phyloP scores from a whole-genome alignment of 2,113 vertebrate species.

The Poeciliopsis prolifica region DNA sequence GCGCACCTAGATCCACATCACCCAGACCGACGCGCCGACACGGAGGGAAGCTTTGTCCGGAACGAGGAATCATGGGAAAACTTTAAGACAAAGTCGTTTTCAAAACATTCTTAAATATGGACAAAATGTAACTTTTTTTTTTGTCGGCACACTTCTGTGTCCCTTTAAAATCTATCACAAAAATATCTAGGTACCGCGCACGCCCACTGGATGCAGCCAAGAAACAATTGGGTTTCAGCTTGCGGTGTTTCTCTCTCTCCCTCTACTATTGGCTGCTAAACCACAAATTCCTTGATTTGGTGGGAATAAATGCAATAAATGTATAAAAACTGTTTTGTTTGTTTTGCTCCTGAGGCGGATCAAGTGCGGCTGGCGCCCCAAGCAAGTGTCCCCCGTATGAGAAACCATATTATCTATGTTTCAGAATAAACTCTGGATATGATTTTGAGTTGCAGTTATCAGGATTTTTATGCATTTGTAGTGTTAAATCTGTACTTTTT shows the following conservation, averaged over 20 bases:
- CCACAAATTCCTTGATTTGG: slow-evolving; percentile 34
- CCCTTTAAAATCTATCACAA: slow-evolving; percentile 23
- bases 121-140: neutral
- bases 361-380: too few species aligned
- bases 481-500: too few species aligned
- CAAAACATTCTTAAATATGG: neutral
- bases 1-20: slow-evolving; percentile 36
- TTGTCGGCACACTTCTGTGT: neutral
- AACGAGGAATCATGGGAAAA: neutral
- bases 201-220: slow-evolving; percentile 28
- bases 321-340: too few species aligned
- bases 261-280: slow-evolving; percentile 41
- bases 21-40: slow-evolving; percentile 27
- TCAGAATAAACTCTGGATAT: too few species aligned
- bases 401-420: too few species aligned
- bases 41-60: too few species aligned
- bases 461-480: too few species aligned
- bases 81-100: neutral
- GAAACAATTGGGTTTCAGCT: slow-evolving; percentile 41
- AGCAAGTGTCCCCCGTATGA: too few species aligned
- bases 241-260: slow-evolving; percentile 15
- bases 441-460: too few species aligned
- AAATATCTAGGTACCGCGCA: slow-evolving; percentile 47
- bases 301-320: slow-evolving; percentile 3
- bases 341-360: too few species aligned